Percentiles rank a stretch among this genome's conserved stretches.
Evolutionary conservation across 1,140 invertebrate species (phyloP).

Genomic region (Anastrepha obliqua): DNA sequence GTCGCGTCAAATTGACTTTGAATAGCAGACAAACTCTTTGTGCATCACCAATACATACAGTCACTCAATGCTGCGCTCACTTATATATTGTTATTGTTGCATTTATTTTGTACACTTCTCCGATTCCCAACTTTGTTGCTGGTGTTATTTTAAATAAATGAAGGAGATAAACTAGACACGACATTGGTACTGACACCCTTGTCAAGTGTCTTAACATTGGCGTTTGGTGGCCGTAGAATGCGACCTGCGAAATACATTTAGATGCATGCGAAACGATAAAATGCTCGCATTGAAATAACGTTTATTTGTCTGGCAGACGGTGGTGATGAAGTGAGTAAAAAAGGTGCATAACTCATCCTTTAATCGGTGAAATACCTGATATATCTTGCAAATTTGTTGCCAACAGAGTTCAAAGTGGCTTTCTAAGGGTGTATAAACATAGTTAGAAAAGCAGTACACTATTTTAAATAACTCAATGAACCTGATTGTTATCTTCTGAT

Average conservation of each 20-base stretch:
- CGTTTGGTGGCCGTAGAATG: background rate
- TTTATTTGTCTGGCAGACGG: conserved; percentile 16
- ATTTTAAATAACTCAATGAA: no score
- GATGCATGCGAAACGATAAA: conserved; percentile 69
- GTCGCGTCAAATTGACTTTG: conserved; percentile 17
- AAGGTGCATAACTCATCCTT: background rate
- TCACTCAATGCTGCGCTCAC: conserved; percentile 3
- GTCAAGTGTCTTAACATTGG: conserved; percentile 34
- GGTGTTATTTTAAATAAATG: background rate
- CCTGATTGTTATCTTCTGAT: no score
- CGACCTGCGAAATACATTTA: conserved; percentile 68
- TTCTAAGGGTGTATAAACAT: no score
- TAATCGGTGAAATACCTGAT: no score
- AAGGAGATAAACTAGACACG: conserved; percentile 19
- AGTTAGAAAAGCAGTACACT: no score
- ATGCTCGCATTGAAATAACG: conserved; percentile 7
- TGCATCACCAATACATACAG: background rate
- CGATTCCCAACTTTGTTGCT: background rate
- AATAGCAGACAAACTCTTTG: background rate
- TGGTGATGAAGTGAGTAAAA: background rate
- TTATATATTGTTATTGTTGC: background rate
- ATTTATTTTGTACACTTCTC: background rate
- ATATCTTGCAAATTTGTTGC: no score
- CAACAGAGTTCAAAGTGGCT: no score
- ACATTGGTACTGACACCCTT: conserved; percentile 47